Conservation (phyloP, 2,113 vertebrate genomes). For the Indri indri region DNA sequence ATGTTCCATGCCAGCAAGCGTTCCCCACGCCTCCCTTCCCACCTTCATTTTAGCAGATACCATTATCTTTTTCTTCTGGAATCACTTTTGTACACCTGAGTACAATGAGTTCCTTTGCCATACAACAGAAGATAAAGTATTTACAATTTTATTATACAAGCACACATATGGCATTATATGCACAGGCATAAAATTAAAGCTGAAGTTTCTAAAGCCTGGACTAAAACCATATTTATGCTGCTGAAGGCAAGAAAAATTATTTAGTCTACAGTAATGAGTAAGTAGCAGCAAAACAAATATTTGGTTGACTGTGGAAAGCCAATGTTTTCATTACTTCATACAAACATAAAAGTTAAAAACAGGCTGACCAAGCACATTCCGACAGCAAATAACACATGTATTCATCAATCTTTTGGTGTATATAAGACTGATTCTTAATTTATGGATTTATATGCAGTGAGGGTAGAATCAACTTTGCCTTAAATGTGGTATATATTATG, state of each 20-base stretch:
- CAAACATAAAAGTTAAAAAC: constrained; percentile 69
- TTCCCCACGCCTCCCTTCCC: not conserved
- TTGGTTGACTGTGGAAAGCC: constrained; percentile 68
- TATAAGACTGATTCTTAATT: constrained; percentile 45
- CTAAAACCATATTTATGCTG: constrained; percentile 61
- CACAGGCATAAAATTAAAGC: constrained; percentile 54
- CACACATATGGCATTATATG: constrained; percentile 46
- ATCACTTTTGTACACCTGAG: constrained; percentile 62
- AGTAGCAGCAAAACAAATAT: constrained; percentile 79
- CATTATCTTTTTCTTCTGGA: constrained; percentile 62
- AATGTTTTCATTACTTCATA: constrained; percentile 74
- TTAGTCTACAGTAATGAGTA: constrained; percentile 78
- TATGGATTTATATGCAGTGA: constrained; percentile 33
- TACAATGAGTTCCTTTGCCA: constrained; percentile 44
- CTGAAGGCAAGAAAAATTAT: constrained; percentile 72
- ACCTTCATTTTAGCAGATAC: constrained; percentile 67
- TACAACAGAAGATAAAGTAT: constrained; percentile 57
- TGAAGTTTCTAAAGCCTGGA: constrained; percentile 42
- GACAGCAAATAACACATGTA: constrained; percentile 59
- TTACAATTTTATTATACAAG: constrained; percentile 62
- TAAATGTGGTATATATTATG: not conserved
- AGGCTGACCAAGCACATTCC: constrained; percentile 67
- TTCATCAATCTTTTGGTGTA: constrained; percentile 29
- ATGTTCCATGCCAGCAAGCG: constrained; percentile 40
- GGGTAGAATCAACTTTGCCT: not conserved